Percentiles rank a stretch among this genome's conserved stretches.
Evolutionary conservation across 2,113 vertebrate species (phyloP).

Genomic region (Urocolius indicus): DNA sequence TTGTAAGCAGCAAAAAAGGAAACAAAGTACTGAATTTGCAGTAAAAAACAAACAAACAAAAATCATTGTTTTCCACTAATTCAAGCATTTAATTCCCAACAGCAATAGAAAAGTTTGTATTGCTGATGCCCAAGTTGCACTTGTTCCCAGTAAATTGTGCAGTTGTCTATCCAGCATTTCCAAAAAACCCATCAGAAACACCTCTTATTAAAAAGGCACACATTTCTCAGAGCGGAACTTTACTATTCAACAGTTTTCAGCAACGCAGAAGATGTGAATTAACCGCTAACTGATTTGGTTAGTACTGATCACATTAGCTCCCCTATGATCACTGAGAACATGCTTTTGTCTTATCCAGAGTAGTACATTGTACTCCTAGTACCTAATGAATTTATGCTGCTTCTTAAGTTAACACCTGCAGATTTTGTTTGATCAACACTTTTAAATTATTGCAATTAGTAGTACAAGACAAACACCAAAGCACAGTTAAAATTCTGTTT

Average conservation of each 20-base stretch:
- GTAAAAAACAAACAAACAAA: background rate
- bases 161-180: background rate
- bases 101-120: background rate
- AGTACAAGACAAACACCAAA: background rate
- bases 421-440: background rate
- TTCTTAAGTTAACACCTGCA: background rate
- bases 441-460: background rate
- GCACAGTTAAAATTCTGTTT: background rate
- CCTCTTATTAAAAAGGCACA: background rate
- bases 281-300: background rate
- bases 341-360: background rate
- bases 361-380: background rate
- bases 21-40: background rate
- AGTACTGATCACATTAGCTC: background rate
- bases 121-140: background rate
- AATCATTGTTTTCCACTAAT: background rate
- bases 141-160: background rate
- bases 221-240: background rate
- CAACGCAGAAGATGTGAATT: background rate
- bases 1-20: background rate
- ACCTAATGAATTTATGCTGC: background rate
- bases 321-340: background rate
- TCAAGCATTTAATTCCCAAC: background rate
- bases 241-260: background rate
- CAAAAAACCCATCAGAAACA: background rate